These are phyloP conservation scores for Glyphotaelius pellucidus DNA, from an alignment of 2,888 invertebrate genomes.

Conservation along the genomic window DNA sequence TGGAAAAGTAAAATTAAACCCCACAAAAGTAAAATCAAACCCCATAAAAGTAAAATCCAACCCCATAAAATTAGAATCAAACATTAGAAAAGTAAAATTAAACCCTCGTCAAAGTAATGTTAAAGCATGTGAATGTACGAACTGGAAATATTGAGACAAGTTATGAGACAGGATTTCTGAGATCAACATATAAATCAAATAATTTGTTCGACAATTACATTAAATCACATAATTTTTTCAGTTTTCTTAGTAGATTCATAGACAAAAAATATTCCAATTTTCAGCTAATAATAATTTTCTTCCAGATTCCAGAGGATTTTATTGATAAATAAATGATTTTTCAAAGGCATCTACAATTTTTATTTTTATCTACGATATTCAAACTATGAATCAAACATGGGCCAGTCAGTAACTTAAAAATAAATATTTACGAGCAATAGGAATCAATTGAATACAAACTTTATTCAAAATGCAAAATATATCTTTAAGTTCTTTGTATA, in stretches of 20 bases:
- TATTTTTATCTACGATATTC: background rate
- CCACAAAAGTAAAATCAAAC: too few species aligned
- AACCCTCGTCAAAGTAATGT: background rate
- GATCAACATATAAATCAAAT: background rate
- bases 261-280: background rate
- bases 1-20: too few species aligned
- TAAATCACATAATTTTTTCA: background rate
- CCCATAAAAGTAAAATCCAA: background rate
- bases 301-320: background rate
- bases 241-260: background rate
- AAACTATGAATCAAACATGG: background rate
- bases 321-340: background rate
- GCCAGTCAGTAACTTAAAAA: background rate
- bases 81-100: background rate
- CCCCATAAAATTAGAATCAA: background rate
- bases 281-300: background rate
- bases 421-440: background rate
- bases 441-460: background rate
- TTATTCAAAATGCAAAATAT: background rate
- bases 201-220: background rate
- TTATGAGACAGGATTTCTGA: background rate
- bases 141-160: constrained; percentile 2
- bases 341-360: background rate
- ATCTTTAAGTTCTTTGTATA: background rate
- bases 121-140: constrained; percentile 5